Evolutionary conservation across 2,113 vertebrate genomes (phyloP).

Genomic region (Hippocampus barbouri): DNA sequence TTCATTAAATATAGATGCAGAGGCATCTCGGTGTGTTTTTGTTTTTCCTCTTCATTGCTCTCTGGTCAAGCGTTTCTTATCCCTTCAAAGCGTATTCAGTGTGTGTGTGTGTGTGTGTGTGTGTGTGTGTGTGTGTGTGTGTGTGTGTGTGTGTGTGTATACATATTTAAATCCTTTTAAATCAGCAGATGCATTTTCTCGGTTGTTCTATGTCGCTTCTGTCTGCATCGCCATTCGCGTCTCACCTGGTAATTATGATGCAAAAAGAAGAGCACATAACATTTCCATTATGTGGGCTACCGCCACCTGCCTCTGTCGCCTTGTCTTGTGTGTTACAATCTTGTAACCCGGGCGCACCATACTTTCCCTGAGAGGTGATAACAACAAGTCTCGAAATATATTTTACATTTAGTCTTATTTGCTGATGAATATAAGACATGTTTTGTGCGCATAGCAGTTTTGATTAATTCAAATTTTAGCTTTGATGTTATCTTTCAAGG

Average conservation of each 20-base stretch:
- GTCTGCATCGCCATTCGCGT: constrained; percentile 21
- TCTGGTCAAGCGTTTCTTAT: constrained; percentile 25
- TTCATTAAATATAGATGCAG: constrained; percentile 67
- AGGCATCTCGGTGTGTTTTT: constrained; percentile 61
- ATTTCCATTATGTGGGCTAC: constrained; percentile 54
- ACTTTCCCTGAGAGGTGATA: constrained; percentile 19
- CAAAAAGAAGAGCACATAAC: constrained; percentile 49
- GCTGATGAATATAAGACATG: not conserved
- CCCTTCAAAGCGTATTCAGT: constrained; percentile 15
- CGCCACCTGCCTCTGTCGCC: constrained; percentile 18
- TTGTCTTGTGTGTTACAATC: constrained; percentile 6
- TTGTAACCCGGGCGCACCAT: constrained; percentile 22
- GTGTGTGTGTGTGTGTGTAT: constrained; percentile 10
- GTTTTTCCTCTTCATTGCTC: constrained; percentile 60
- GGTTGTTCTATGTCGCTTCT: constrained; percentile 30
- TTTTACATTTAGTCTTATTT: constrained; percentile 1
- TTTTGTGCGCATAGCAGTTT: not conserved
- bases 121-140: not conserved
- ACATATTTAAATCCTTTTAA: constrained; percentile 23
- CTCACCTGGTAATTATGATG: constrained; percentile 45
- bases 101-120: too few relatives aligned
- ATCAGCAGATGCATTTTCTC: constrained; percentile 57
- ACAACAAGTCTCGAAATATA: constrained; percentile 16
- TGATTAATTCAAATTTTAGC: not conserved
- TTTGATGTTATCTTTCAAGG: not conserved